Conservation (phyloP, 2,888 invertebrate genomes). For the Himalopsyche japonica region DNA sequence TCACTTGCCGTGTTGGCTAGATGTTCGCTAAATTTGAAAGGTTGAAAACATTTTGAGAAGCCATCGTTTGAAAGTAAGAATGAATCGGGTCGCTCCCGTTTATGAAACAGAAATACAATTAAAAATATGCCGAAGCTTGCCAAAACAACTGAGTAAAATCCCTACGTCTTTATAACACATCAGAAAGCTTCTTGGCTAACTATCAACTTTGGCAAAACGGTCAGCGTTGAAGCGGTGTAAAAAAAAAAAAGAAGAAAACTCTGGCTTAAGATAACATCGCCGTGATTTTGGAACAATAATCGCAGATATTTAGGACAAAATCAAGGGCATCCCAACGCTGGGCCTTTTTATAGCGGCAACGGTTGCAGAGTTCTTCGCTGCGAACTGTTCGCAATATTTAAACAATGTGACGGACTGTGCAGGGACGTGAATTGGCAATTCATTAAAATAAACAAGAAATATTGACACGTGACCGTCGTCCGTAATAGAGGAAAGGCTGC, state of each 20-base stretch:
- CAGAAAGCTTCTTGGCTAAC: conserved; percentile 7
- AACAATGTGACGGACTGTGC: neutral
- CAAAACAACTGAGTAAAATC: neutral
- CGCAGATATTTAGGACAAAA: conserved; percentile 17
- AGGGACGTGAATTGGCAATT: neutral
- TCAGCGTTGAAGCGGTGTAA: neutral
- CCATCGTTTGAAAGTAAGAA: neutral
- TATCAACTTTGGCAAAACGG: neutral
- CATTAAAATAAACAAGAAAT: neutral
- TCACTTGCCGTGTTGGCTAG: too few species aligned
- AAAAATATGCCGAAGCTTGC: conserved; percentile 4
- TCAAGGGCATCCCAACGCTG: neutral
- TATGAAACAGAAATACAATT: conserved; percentile 17
- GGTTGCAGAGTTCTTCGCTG: neutral
- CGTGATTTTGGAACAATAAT: neutral
- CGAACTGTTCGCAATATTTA: neutral
- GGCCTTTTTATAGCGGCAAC: neutral
- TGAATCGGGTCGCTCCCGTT: conserved; percentile 6
- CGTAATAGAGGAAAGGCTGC: neutral
- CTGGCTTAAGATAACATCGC: neutral
- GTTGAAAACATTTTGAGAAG: neutral
- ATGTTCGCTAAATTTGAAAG: too few species aligned
- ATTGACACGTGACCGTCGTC: neutral
- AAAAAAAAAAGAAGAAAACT: neutral
- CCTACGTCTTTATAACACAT: neutral